Evolutionary conservation across 2,888 invertebrate species (phyloP).

Genomic region (Zaprionus bogoriensis): DNA sequence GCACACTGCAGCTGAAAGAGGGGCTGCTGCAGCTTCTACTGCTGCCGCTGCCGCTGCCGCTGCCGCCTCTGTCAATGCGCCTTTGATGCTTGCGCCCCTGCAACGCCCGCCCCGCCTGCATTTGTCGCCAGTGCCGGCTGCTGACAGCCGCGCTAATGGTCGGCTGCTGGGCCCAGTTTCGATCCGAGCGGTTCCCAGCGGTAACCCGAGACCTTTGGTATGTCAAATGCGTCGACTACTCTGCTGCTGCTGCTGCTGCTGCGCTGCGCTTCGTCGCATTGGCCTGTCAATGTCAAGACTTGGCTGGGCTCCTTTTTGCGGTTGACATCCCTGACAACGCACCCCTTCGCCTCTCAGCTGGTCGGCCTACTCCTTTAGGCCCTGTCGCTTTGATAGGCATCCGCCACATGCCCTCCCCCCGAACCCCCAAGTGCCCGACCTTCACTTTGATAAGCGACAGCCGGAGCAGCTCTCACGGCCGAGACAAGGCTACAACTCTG

Average conservation of each 20-base stretch:
- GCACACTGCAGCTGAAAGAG: conserved; percentile 18
- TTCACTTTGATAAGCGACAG: not conserved
- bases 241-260: not conserved
- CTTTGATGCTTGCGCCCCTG: conserved; percentile 61
- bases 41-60: not conserved
- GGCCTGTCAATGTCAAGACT: conserved; percentile 62
- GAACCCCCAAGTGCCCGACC: not conserved
- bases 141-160: conserved; percentile 65
- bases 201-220: conserved; percentile 68
- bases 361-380: conserved; percentile 20
- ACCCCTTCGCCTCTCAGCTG: not conserved
- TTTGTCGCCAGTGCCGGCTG: conserved; percentile 24
- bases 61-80: conserved; percentile 52
- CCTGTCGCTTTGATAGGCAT: too few relatives aligned
- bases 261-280: conserved; percentile 27
- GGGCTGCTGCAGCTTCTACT: not conserved
- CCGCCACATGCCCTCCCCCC: conserved; percentile 14
- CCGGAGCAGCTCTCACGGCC: not conserved
- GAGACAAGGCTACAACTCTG: too few relatives aligned
- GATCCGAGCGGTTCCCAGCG: conserved; percentile 59
- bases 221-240: conserved; percentile 40
- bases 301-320: conserved; percentile 56
- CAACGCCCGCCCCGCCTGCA: conserved; percentile 21
- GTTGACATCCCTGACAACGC: conserved; percentile 49
- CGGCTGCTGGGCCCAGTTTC: conserved; percentile 20